A percentile compares a stretch with the other conserved stretches of the same genome.
Conservation (phyloP, 2,888 invertebrate species). For the Cepaea hortensis region DNA sequence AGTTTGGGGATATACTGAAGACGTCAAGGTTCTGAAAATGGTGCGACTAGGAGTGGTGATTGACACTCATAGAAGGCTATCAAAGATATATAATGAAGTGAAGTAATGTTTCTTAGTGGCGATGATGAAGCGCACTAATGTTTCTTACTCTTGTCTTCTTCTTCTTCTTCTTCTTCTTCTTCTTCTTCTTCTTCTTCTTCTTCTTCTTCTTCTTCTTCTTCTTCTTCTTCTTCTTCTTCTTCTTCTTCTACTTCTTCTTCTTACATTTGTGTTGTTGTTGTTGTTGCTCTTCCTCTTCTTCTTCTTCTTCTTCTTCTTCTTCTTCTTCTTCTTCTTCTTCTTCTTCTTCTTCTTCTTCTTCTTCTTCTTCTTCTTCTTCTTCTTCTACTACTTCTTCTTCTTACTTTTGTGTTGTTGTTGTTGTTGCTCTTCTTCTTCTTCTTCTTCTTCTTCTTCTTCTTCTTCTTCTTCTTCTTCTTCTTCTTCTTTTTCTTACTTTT, state of each 20-base stretch:
- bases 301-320: neutral
- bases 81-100: too few species aligned
- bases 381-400: neutral
- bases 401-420: too few species aligned
- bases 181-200: neutral
- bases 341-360: neutral
- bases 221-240: neutral
- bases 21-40: too few species aligned
- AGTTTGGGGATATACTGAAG: too few species aligned
- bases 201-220: neutral
- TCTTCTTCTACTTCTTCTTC: neutral
- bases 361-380: neutral
- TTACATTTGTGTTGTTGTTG: too few species aligned
- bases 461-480: neutral
- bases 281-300: neutral
- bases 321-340: neutral
- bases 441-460: neutral
- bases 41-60: too few species aligned
- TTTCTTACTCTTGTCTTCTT: neutral
- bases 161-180: neutral
- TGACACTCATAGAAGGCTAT: too few species aligned
- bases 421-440: neutral
- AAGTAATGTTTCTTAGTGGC: too few species aligned
- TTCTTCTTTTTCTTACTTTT: neutral
- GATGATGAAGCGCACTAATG: too few species aligned